Percentiles rank a stretch among this genome's conserved stretches.
Evolutionary conservation across 2,113 vertebrate genomes (phyloP).

Genomic region (Sylvietta virens): DNA sequence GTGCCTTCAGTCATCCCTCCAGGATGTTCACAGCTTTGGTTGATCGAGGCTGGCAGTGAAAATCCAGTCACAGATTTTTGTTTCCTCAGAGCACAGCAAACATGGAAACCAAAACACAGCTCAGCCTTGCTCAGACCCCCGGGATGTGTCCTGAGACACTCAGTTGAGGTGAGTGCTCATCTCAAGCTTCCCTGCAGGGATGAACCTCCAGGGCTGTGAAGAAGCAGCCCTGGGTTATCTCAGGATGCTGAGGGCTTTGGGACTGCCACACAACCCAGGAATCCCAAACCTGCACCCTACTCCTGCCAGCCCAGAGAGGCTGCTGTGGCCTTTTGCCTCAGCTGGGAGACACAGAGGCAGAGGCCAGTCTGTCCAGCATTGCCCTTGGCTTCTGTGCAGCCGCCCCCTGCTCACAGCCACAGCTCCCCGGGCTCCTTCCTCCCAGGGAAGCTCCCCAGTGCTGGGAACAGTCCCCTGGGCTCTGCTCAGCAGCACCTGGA

Average conservation of each 20-base stretch:
- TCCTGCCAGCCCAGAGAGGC: not conserved
- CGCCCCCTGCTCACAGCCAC: not conserved
- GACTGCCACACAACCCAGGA: not conserved
- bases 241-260: not conserved
- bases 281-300: not conserved
- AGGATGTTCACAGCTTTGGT: not conserved
- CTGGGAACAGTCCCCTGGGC: accelerated
- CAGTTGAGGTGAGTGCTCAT: not conserved
- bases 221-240: not conserved
- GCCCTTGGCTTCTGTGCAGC: not conserved
- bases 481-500: not conserved
- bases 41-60: not conserved
- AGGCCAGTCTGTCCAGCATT: not conserved
- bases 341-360: not conserved
- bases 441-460: not conserved
- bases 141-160: not conserved
- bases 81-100: not conserved
- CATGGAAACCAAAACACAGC: not conserved
- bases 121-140: not conserved
- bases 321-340: not conserved
- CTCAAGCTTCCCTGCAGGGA: not conserved
- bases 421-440: not conserved
- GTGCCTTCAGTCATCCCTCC: not conserved
- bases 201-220: not conserved
- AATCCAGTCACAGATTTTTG: not conserved